Evolutionary conservation across 2,888 invertebrate genomes (phyloP).

Genomic region (Yponomeuta malinellus): DNA sequence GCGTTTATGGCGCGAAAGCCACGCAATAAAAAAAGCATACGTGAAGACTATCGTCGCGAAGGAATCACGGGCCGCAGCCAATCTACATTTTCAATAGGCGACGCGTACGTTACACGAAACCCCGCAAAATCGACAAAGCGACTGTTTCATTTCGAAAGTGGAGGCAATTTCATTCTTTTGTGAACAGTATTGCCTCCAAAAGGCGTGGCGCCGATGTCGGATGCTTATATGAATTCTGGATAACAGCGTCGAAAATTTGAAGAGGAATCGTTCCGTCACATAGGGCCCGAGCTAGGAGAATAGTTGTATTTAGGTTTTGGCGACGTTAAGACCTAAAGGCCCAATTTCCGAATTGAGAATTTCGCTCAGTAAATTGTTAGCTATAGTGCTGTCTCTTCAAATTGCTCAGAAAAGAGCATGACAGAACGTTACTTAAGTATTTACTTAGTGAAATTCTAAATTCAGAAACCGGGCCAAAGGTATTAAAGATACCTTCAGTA

Average conservation of each 20-base stretch:
- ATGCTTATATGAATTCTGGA: conserved; percentile 25
- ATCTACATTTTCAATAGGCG: conserved; percentile 49
- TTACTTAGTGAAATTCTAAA: no score
- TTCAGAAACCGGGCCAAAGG: no score
- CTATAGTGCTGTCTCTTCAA: no score
- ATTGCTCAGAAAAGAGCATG: no score
- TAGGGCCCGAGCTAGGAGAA: background rate
- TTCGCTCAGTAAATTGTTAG: no score
- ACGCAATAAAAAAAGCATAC: conserved; percentile 29
- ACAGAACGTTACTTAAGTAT: no score
- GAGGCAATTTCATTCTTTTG: conserved; percentile 62
- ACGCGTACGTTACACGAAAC: conserved; percentile 52
- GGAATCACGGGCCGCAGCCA: conserved; percentile 15
- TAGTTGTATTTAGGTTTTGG: background rate
- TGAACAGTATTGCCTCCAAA: conserved; percentile 58
- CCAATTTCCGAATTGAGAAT: no score
- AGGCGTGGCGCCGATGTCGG: conserved; percentile 52
- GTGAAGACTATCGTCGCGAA: conserved; percentile 5
- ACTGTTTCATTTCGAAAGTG: conserved; percentile 62
- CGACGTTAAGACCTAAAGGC: background rate
- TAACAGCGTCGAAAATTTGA: conserved; percentile 25
- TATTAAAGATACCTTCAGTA: no score
- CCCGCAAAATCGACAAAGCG: conserved; percentile 59
- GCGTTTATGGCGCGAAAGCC: conserved; percentile 16
- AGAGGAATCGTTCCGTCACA: conserved; percentile 7